Conservation (phyloP, 2,797 vertebrate species). For the Alosa sapidissima region DNA sequence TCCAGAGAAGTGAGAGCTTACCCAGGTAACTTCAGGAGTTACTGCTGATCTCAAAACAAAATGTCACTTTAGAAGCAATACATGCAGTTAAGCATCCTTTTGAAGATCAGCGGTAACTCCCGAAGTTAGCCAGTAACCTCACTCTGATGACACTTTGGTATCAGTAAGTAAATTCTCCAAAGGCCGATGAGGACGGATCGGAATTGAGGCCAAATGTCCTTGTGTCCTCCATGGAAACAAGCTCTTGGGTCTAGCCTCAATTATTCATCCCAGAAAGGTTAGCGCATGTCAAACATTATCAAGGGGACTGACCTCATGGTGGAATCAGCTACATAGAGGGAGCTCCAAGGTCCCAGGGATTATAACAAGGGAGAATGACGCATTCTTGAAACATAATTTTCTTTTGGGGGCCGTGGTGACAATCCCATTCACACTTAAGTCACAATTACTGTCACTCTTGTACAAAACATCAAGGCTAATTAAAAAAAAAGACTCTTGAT, state of each 20-base stretch:
- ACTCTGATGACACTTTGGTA: not conserved
- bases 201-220: not conserved
- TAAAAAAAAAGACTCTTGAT: not conserved
- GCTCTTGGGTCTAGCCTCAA: not conserved
- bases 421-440: not conserved
- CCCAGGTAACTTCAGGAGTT: no score
- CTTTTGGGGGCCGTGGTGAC: not conserved
- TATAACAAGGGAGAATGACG: not conserved
- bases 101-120: no score
- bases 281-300: not conserved
- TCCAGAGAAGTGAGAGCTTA: no score
- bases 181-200: not conserved
- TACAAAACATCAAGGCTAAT: not conserved
- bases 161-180: not conserved
- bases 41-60: no score
- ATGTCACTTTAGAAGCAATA: no score
- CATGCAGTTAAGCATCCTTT: no score
- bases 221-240: not conserved
- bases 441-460: not conserved
- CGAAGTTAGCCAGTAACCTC: no score
- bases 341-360: not conserved
- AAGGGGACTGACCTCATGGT: not conserved
- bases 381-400: not conserved
- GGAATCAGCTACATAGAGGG: not conserved
- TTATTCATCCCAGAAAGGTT: slow-evolving; percentile 18